phyloP scores from a whole-genome alignment of 1,140 invertebrate species.

The Orchesella cincta region DNA sequence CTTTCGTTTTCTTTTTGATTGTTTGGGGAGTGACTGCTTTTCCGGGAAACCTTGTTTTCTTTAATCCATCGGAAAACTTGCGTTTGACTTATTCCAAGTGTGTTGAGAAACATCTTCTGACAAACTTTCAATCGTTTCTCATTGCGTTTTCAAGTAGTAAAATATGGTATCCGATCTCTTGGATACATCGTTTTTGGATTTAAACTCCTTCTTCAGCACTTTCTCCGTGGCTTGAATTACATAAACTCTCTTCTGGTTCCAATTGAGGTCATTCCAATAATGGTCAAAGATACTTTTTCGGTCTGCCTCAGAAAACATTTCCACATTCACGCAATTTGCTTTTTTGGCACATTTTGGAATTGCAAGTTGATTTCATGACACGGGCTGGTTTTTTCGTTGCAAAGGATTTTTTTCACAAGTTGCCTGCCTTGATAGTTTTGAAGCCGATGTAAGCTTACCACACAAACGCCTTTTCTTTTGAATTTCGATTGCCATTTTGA shows the following conservation, averaged over 20 bases:
- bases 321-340: background rate
- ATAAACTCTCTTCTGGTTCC: background rate
- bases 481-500: too few relatives aligned
- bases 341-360: background rate
- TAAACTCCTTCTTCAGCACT: background rate
- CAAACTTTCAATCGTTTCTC: background rate
- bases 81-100: slow-evolving; percentile 3
- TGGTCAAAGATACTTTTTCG: background rate
- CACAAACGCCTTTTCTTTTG: background rate
- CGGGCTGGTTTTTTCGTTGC: background rate
- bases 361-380: background rate
- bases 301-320: background rate
- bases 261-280: background rate
- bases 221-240: background rate
- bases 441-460: background rate
- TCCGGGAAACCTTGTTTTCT: slow-evolving; percentile 6
- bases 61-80: background rate
- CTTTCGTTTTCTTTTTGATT: slow-evolving; percentile 15
- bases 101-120: slow-evolving; percentile 24
- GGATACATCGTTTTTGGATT: background rate
- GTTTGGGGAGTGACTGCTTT: background rate
- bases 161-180: background rate
- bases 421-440: background rate
- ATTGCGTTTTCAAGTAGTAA: background rate
- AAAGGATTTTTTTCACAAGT: too few relatives aligned